These are phyloP conservation scores for Phengaris arion DNA, from an alignment of 2,888 invertebrate genomes.

Conservation along the genomic window DNA sequence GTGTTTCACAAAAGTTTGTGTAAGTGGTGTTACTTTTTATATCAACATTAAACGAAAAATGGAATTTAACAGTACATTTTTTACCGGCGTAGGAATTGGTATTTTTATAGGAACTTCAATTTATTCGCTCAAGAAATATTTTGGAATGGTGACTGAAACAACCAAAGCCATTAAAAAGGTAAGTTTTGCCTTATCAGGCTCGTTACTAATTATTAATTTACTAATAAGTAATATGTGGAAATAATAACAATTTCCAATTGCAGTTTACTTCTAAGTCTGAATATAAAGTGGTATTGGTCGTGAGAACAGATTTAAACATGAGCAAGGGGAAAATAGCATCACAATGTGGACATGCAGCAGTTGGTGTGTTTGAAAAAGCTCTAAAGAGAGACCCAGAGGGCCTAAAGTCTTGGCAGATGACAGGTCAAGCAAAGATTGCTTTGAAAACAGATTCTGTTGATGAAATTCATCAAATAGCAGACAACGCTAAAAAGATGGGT, in stretches of 20 bases:
- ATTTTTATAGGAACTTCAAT: slow-evolving; percentile 69
- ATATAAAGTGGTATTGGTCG: slow-evolving; percentile 91
- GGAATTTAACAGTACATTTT: slow-evolving; percentile 62
- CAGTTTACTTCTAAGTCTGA: slow-evolving; percentile 74
- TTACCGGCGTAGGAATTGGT: slow-evolving; percentile 70
- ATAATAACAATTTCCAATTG: slow-evolving; percentile 39
- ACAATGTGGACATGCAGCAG: slow-evolving; percentile 96
- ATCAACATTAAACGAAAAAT: slow-evolving; percentile 53
- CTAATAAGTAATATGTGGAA: no score
- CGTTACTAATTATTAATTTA: neutral
- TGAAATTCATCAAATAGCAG: slow-evolving; percentile 84
- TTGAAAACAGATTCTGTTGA: slow-evolving; percentile 88
- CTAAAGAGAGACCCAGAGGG: slow-evolving; percentile 80
- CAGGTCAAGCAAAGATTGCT: slow-evolving; percentile 93
- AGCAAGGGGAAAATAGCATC: slow-evolving; percentile 96
- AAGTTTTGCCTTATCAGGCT: slow-evolving; percentile 30
- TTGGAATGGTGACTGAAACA: slow-evolving; percentile 48
- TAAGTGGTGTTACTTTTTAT: neutral
- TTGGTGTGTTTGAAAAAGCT: slow-evolving; percentile 89
- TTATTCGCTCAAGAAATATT: slow-evolving; percentile 57
- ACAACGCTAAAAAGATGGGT: slow-evolving; percentile 84
- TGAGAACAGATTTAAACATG: slow-evolving; percentile 95
- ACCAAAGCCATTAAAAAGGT: slow-evolving; percentile 55
- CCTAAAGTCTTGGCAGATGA: slow-evolving; percentile 78
- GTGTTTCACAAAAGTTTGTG: neutral